A percentile compares a stretch with the other conserved stretches of the same genome.
These are phyloP conservation scores for Coregonus suidteri DNA, from an alignment of 2,797 vertebrate species.

Conservation along the genomic window DNA sequence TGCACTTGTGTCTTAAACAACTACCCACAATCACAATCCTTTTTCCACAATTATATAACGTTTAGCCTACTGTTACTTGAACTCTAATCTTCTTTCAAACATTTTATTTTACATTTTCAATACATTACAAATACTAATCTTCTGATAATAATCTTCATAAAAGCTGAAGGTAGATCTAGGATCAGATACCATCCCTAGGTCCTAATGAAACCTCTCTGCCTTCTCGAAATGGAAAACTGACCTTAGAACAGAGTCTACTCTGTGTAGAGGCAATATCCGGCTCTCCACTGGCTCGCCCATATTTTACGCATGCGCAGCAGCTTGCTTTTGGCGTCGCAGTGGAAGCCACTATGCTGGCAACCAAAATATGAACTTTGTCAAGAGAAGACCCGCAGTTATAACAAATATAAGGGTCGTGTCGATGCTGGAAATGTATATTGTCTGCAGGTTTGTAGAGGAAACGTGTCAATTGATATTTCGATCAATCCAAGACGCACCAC, in stretches of 20 bases:
- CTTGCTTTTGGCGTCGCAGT: not conserved
- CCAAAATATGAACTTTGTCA: not conserved
- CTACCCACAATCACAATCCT: not conserved
- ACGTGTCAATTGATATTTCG: not conserved
- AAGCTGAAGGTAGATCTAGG: not conserved
- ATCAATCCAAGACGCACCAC: conserved; percentile 51
- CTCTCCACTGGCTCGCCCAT: not conserved
- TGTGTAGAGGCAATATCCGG: not conserved
- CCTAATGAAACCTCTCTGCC: not conserved
- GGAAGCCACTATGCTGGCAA: not conserved
- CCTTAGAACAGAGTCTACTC: not conserved
- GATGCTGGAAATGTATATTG: not conserved
- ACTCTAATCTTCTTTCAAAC: not conserved
- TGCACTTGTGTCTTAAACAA: too few relatives aligned
- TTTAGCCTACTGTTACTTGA: not conserved
- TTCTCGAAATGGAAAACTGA: not conserved
- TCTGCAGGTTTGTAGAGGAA: not conserved
- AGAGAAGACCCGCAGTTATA: not conserved
- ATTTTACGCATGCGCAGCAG: not conserved
- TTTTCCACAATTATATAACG: not conserved
- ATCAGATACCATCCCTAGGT: not conserved
- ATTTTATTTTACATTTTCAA: too few relatives aligned
- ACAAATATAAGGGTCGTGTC: not conserved
- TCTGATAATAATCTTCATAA: not conserved
- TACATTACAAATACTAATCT: not conserved